These are phyloP conservation scores for Alloplasta piceator DNA, from an alignment of 2,888 invertebrate genomes.

Conservation along the genomic window DNA sequence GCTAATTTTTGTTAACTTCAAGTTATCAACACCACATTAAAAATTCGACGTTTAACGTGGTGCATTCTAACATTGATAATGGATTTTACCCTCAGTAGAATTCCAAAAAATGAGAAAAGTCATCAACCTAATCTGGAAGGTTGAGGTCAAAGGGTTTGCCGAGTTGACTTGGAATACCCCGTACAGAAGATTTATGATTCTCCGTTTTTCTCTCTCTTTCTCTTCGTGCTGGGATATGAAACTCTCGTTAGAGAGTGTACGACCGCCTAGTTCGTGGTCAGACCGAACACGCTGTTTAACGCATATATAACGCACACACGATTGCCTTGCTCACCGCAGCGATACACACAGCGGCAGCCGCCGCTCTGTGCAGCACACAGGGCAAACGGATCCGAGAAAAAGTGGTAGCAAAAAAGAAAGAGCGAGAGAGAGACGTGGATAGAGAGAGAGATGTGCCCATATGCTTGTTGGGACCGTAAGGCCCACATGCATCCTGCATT, in stretches of 20 bases:
- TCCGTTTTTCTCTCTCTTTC: background rate
- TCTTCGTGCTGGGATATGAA: conserved; percentile 16
- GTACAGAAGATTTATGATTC: too few species aligned
- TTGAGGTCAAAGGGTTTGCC: too few species aligned
- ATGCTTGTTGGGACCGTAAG: conserved; percentile 20
- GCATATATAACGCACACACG: conserved; percentile 46
- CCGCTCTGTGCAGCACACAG: background rate
- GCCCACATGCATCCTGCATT: conserved; percentile 64
- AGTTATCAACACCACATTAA: too few species aligned
- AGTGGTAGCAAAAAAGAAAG: background rate
- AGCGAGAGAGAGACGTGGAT: conserved; percentile 26
- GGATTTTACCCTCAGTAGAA: too few species aligned
- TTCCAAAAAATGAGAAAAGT: too few species aligned
- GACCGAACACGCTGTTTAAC: conserved; percentile 59
- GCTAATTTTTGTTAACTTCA: too few species aligned
- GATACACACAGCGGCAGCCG: conserved; percentile 15
- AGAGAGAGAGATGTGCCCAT: background rate
- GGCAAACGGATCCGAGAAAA: background rate
- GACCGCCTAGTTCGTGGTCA: conserved; percentile 56
- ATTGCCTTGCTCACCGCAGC: conserved; percentile 32
- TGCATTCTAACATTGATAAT: too few species aligned
- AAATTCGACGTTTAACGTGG: too few species aligned
- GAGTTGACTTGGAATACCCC: too few species aligned
- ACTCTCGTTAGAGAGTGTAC: conserved; percentile 54
- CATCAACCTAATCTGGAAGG: too few species aligned